phyloP scores from a whole-genome alignment of 2,888 invertebrate species.

The Drosophila meridionalis region DNA sequence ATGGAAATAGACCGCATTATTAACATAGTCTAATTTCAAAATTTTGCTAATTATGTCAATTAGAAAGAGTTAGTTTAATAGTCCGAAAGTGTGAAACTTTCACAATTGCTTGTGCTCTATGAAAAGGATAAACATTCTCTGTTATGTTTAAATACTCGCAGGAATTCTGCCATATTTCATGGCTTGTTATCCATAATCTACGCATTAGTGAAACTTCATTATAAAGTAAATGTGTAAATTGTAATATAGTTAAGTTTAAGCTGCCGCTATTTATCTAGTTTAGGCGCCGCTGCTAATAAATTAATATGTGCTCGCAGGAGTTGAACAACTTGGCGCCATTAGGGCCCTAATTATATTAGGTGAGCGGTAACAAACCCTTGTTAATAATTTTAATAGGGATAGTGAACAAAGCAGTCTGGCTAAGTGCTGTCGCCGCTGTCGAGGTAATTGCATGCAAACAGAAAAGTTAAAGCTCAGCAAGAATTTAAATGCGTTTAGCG shows the following conservation, averaged over 20 bases:
- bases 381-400: neutral
- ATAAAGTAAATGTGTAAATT: neutral
- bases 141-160: neutral
- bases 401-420: neutral
- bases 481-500: conserved; percentile 9
- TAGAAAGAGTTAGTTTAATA: neutral
- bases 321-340: neutral
- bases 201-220: neutral
- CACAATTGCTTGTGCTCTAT: neutral
- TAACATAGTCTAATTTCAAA: neutral
- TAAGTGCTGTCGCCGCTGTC: neutral
- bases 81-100: neutral
- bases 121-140: neutral
- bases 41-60: neutral
- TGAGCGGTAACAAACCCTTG: neutral
- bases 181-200: neutral
- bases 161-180: neutral
- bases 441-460: conserved; percentile 5
- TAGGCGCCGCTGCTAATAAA: conserved; percentile 1
- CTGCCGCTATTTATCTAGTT: neutral
- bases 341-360: conserved; percentile 1
- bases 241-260: neutral
- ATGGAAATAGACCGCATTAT: too few species aligned
- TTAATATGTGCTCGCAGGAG: neutral
- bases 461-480: neutral